A percentile compares a stretch with the other conserved stretches of the same genome.
phyloP scores from a whole-genome alignment of 1,140 invertebrate species.

The Caenorhabditis remanei region DNA sequence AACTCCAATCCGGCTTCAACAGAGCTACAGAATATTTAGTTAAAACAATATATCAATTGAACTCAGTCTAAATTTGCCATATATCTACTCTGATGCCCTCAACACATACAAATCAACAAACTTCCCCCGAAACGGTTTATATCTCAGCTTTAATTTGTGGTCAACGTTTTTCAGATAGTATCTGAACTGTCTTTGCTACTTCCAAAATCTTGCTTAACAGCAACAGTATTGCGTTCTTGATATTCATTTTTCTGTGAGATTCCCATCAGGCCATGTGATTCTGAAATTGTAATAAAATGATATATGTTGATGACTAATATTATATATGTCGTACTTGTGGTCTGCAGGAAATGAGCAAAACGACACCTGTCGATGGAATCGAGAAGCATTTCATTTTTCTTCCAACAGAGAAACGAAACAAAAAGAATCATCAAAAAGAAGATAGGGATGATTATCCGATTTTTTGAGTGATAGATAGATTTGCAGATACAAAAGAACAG shows the following conservation, averaged over 20 bases:
- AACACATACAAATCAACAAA: not conserved
- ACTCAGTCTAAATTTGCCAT: not conserved
- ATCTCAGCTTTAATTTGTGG: not conserved
- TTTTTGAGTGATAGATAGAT: conserved; percentile 53
- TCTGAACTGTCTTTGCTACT: not conserved
- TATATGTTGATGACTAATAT: not conserved
- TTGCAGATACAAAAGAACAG: conserved; percentile 51
- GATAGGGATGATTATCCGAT: conserved; percentile 12
- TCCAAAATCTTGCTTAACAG: not conserved
- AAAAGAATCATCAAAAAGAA: not conserved
- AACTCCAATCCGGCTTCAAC: not conserved
- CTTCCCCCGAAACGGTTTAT: not conserved
- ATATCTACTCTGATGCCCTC: not conserved
- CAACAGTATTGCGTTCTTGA: not conserved
- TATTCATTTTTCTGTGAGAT: too few relatives aligned
- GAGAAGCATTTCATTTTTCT: conserved; percentile 21
- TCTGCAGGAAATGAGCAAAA: conserved; percentile 30
- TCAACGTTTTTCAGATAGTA: not conserved
- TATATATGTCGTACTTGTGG: conserved; percentile 41
- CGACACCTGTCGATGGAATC: conserved; percentile 9
- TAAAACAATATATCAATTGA: not conserved
- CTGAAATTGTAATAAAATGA: not conserved
- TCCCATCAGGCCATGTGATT: not conserved
- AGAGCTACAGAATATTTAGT: not conserved
- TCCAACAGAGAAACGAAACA: conserved; percentile 50